Evolutionary conservation across 1,140 invertebrate genomes (phyloP), one percentile per base, ranked within the genome.

Genomic region (Drosophila quadrilineata): DNA sequence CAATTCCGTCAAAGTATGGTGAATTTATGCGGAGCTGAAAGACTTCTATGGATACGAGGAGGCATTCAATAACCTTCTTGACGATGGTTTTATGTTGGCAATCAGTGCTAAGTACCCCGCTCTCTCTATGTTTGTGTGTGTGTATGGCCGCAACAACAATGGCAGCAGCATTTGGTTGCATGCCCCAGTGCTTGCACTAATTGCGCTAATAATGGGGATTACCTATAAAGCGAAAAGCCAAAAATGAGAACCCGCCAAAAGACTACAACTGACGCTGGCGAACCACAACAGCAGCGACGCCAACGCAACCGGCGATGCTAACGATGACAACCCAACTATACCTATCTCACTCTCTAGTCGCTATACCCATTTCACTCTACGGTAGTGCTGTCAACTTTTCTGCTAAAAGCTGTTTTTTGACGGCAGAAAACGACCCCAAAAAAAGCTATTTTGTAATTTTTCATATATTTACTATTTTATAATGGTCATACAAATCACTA

Each of bases 121-220:
- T 52, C 59, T 56, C 21, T 29, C 52, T 22, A n/a, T 69, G 57
- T 52, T 75, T 70, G 64, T 40, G 54, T 64, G 29, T 60, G 50
- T 62, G 60, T 62, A 63, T 58, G 75, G 53, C 29, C 52, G n/a
- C n/a, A n/a, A n/a, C 58, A 74, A 80, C 75, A 80, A 80, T 80
- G 70, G 35, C 45, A 6, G 19, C 45, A 14, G 9, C 10, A 38
- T 38, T 19, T 38, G 17, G 45, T 16, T 29, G 45, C 59, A 45
- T 57, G 69, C 57, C 64, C 54, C 59, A 49, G 31, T 64, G 54
- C 36, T 43, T 73, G 72, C 69, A 66, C 76, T 82, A 82, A 82
- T 82, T 82, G 76, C 76, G 76, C 76, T 84, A 84, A 85, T 84
- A 84, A 84, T 85, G 73, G 79, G 74, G 77, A 76, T 84, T 84